Percentiles rank a stretch among this genome's conserved stretches.
Evolutionary conservation across 2,888 invertebrate genomes (phyloP).

Genomic region (Xestia c-nigrum): DNA sequence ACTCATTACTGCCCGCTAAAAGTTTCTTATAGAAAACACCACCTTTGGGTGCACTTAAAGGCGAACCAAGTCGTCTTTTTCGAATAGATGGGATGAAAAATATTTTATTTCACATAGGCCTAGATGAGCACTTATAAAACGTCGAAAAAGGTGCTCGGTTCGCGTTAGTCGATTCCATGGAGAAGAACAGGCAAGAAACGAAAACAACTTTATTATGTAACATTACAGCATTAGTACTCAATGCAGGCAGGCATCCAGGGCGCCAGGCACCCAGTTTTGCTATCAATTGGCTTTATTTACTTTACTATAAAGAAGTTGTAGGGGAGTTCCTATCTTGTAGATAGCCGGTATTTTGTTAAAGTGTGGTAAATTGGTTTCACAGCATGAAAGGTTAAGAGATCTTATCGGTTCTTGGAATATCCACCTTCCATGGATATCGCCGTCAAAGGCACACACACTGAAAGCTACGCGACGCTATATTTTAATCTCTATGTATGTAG

Average conservation of each 20-base stretch:
- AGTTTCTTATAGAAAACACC: no score
- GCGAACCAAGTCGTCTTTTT: no score
- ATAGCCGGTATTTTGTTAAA: neutral
- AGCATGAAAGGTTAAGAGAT: neutral
- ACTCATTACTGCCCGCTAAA: no score
- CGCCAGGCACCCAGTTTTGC: neutral
- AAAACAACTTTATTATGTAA: no score
- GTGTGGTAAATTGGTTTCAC: neutral
- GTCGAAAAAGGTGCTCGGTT: no score
- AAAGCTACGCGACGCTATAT: slow-evolving; percentile 24
- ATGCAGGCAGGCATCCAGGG: neutral
- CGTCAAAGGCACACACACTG: slow-evolving; percentile 16
- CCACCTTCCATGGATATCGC: neutral
- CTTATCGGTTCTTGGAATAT: neutral
- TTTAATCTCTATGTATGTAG: slow-evolving; percentile 47
- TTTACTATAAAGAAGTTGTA: neutral
- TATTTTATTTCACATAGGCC: no score
- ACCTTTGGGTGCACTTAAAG: no score
- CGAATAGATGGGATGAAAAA: no score
- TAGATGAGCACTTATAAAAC: no score
- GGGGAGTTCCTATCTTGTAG: neutral
- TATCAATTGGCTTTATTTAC: neutral
- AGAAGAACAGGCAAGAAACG: no score
- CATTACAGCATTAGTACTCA: no score
- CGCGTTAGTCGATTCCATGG: no score